These are phyloP conservation scores for Taeniopygia guttata DNA, from an alignment of 2,797 vertebrate species.

Conservation along the genomic window DNA sequence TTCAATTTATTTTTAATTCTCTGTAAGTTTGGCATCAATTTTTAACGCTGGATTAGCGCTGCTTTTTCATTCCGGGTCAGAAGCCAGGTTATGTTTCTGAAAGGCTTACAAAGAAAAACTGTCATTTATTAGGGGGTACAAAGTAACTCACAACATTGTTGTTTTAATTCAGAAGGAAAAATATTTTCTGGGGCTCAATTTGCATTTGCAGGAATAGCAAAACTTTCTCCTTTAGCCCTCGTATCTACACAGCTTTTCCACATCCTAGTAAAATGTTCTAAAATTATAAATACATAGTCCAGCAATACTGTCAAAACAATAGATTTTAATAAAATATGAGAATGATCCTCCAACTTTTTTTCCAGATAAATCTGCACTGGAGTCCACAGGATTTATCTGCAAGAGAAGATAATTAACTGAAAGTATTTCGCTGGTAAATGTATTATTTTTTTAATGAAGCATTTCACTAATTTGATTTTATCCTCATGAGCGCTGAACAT, in stretches of 20 bases:
- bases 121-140: not conserved
- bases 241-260: fast-evolving
- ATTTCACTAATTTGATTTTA: not conserved
- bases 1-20: not conserved
- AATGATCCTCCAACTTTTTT: not conserved
- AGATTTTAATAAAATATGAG: not conserved
- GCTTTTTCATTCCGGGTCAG: not conserved
- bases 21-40: not conserved
- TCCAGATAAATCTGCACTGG: not conserved
- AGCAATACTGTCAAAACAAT: not conserved
- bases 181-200: not conserved
- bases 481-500: fast-evolving
- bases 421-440: not conserved
- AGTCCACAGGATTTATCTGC: not conserved
- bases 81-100: not conserved
- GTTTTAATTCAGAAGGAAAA: not conserved
- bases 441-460: not conserved
- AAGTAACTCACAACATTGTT: not conserved
- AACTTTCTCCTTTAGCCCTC: not conserved
- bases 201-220: not conserved
- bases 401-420: not conserved
- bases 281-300: fast-evolving
- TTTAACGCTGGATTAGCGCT: not conserved
- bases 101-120: constrained; percentile 33
- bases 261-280: not conserved